Evolutionary conservation across 2,113 vertebrate species (phyloP).

Genomic region (Coptodon rendalli): DNA sequence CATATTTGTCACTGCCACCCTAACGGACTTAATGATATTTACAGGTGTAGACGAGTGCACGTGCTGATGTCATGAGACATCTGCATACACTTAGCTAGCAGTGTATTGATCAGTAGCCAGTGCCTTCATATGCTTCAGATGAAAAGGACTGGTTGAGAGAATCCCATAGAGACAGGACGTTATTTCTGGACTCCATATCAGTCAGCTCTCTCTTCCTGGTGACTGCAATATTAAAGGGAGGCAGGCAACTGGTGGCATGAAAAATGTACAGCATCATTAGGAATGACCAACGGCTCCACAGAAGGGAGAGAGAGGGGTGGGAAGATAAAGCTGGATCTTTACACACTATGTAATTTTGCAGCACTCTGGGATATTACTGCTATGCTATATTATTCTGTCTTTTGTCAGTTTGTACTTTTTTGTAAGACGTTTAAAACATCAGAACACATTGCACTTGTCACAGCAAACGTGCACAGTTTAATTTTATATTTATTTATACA

Average conservation of each 20-base stretch:
- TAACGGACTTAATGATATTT: not conserved
- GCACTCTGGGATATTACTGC: not conserved
- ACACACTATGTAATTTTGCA: not conserved
- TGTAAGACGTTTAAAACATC: not conserved
- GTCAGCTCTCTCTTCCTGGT: not conserved
- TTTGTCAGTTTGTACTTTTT: not conserved
- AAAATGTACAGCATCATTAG: constrained; percentile 49
- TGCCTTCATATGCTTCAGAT: not conserved
- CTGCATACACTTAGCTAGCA: not conserved
- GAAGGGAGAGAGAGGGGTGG: not conserved
- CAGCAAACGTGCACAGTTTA: not conserved
- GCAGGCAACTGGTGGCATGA: constrained; percentile 32
- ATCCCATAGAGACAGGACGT: constrained; percentile 27
- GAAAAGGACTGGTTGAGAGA: constrained; percentile 4
- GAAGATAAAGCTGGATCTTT: not conserved
- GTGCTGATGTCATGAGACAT: not conserved
- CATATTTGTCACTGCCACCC: not conserved
- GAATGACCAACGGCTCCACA: not conserved
- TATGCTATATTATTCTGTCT: not conserved
- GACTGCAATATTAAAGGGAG: constrained; percentile 41
- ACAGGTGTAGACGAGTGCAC: not conserved
- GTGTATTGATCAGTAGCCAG: not conserved
- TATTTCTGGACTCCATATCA: constrained; percentile 49
- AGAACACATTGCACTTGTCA: fast-evolving
- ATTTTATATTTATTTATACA: not conserved